phyloP scores from a whole-genome alignment of 2,888 invertebrate species.

The Nowickia ferox region DNA sequence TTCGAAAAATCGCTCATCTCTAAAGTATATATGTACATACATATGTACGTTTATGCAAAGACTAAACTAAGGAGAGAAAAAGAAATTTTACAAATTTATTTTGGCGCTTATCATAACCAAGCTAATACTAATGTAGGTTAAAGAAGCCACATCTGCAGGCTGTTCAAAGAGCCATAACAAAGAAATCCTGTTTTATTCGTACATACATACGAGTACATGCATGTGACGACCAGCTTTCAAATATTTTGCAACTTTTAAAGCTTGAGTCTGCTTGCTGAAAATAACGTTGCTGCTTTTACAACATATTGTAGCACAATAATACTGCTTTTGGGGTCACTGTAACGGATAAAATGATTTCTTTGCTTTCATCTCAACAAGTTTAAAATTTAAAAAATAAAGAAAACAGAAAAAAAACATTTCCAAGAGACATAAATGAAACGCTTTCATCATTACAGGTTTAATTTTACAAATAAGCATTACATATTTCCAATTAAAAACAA shows the following conservation, averaged over 20 bases:
- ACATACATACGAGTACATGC: neutral
- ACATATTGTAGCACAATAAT: constrained; percentile 4
- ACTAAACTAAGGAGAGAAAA: neutral
- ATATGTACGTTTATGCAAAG: neutral
- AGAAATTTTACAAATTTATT: constrained; percentile 20
- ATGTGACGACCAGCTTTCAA: constrained; percentile 4
- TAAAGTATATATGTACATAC: too few species aligned
- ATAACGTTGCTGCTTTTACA: constrained; percentile 12
- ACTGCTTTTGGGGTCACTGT: constrained; percentile 67
- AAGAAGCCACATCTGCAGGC: constrained; percentile 2
- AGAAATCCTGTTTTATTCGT: constrained; percentile 65
- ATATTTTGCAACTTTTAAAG: constrained; percentile 40
- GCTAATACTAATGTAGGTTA: constrained; percentile 57
- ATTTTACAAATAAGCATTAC: constrained; percentile 56
- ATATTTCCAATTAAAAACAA: constrained; percentile 56
- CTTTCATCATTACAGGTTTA: constrained; percentile 63
- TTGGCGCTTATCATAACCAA: constrained; percentile 20
- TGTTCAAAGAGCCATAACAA: neutral
- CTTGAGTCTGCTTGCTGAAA: constrained; percentile 44
- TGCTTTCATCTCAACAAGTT: constrained; percentile 67
- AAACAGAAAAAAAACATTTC: constrained; percentile 28
- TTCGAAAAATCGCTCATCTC: too few species aligned
- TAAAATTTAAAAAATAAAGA: constrained; percentile 11
- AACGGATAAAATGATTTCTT: constrained; percentile 69
- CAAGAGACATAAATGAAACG: constrained; percentile 46